A percentile compares a stretch with the other conserved stretches of the same genome.
Conservation (phyloP, 2,113 vertebrate genomes). For the Eonycteris spelaea region DNA sequence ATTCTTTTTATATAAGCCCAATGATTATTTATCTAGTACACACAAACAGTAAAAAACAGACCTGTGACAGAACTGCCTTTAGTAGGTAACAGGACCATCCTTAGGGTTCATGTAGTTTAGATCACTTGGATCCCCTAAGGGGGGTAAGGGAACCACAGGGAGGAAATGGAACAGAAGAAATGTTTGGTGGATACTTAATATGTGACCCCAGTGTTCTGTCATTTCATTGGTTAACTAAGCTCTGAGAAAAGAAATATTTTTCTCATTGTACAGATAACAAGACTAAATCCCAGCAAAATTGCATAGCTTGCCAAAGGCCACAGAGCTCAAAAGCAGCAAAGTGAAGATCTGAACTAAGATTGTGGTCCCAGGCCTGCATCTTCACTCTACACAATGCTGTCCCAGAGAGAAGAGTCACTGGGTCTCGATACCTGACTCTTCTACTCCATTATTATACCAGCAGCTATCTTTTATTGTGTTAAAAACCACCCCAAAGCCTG, state of each 20-base stretch:
- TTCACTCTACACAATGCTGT: not conserved
- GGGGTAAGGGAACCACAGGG: not conserved
- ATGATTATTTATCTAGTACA: not conserved
- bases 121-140: not conserved
- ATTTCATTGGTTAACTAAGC: not conserved
- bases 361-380: not conserved
- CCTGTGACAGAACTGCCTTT: not conserved
- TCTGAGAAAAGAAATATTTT: not conserved
- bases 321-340: not conserved
- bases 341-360: not conserved
- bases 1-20: not conserved
- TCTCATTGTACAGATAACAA: not conserved
- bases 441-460: not conserved
- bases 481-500: not conserved
- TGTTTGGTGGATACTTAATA: not conserved
- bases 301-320: not conserved
- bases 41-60: not conserved
- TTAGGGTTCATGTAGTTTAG: not conserved
- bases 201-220: not conserved
- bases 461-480: not conserved
- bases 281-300: not conserved
- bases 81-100: not conserved
- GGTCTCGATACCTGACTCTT: not conserved
- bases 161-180: not conserved
- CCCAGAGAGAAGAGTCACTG: not conserved